Evolutionary conservation across 2,888 invertebrate genomes (phyloP).

Genomic region (Polydrusus pterygomalis): DNA sequence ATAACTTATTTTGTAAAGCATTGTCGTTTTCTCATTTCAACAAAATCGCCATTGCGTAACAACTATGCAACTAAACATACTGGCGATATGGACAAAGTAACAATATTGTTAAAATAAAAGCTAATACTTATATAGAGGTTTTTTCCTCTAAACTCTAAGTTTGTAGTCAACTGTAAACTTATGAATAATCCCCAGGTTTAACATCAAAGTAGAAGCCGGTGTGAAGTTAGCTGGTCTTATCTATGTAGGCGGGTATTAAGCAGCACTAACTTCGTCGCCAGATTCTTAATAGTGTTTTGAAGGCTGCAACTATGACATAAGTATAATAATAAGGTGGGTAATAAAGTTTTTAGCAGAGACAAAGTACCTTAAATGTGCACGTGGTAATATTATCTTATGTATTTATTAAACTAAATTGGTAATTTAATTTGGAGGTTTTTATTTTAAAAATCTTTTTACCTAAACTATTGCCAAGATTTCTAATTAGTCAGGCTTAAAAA

Average conservation of each 20-base stretch:
- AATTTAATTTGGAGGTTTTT: too few relatives aligned
- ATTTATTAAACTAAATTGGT: too few relatives aligned
- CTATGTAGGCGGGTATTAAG: constrained; percentile 69
- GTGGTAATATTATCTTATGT: too few relatives aligned
- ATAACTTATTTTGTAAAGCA: too few relatives aligned
- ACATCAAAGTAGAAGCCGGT: constrained; percentile 69
- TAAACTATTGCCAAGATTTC: too few relatives aligned
- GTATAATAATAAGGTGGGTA: constrained; percentile 3
- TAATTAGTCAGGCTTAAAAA: too few relatives aligned
- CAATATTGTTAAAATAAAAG: not conserved
- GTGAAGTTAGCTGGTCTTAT: constrained; percentile 67
- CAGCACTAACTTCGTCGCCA: constrained; percentile 62
- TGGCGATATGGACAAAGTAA: not conserved
- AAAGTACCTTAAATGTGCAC: too few relatives aligned
- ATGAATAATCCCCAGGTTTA: constrained; percentile 72
- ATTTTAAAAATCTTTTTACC: too few relatives aligned
- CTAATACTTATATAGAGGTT: not conserved
- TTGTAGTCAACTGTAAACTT: constrained; percentile 60
- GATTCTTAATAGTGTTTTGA: constrained; percentile 58
- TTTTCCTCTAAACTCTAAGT: not conserved
- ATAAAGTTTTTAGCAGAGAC: not conserved
- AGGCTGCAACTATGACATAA: constrained; percentile 42
- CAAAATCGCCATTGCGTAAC: too few relatives aligned
- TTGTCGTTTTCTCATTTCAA: too few relatives aligned
- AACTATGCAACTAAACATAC: too few relatives aligned